A percentile compares a stretch with the other conserved stretches of the same genome.
Evolutionary conservation across 2,888 invertebrate species (phyloP).

Genomic region (Napeogenes inachia): DNA sequence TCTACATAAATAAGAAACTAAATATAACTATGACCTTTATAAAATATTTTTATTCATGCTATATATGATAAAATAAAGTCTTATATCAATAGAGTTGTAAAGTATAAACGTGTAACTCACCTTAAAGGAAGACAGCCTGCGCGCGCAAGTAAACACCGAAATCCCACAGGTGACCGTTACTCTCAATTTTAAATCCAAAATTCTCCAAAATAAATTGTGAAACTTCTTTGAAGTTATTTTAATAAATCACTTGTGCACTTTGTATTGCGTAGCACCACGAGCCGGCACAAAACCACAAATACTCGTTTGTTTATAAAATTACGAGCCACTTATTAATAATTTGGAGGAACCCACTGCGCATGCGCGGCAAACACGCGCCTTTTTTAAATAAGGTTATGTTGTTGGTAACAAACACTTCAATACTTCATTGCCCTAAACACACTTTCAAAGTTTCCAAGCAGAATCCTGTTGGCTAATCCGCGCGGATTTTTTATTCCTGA

Average conservation of each 20-base stretch:
- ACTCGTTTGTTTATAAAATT: conserved; percentile 72
- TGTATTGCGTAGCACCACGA: conserved; percentile 53
- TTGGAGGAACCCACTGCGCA: conserved; percentile 66
- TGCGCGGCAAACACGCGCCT: conserved; percentile 69
- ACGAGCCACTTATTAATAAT: conserved; percentile 68
- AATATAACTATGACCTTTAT: background rate
- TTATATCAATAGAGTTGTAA: conserved; percentile 2
- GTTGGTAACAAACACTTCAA: conserved; percentile 60
- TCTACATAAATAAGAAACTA: background rate
- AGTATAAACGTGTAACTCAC: conserved; percentile 44
- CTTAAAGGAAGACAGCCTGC: conserved; percentile 66
- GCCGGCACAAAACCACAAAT: conserved; percentile 52
- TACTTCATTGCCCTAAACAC: conserved; percentile 53
- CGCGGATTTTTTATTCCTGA: conserved; percentile 42
- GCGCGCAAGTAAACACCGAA: conserved; percentile 73
- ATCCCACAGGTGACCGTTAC: conserved; percentile 74
- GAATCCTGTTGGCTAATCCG: conserved; percentile 57
- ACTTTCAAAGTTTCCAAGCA: conserved; percentile 53
- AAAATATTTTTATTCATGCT: background rate
- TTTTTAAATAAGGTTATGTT: conserved; percentile 71
- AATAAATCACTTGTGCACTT: conserved; percentile 48
- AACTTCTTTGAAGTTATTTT: conserved; percentile 37
- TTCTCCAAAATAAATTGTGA: conserved; percentile 19
- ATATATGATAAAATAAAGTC: background rate
- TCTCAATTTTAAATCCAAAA: conserved; percentile 55